Conservation (phyloP, 2,113 vertebrate genomes). For the Prionailurus viverrinus region DNA sequence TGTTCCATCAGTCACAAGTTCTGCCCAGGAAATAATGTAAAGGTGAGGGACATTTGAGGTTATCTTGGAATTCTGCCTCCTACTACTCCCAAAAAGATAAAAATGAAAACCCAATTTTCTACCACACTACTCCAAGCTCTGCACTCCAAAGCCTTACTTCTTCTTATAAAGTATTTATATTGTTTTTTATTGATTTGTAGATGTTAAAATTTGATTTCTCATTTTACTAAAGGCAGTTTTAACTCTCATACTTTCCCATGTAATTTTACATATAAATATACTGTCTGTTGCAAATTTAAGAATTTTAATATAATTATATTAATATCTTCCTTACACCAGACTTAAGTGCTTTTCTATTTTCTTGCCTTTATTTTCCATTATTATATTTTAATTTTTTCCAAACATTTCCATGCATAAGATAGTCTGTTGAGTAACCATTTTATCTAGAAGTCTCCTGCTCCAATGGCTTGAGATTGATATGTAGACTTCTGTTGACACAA, state of each 20-base stretch:
- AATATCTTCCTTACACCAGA: background rate
- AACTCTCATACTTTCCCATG: background rate
- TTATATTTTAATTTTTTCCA: background rate
- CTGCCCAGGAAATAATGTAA: background rate
- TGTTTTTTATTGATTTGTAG: background rate
- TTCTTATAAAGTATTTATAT: background rate
- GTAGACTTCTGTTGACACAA: background rate
- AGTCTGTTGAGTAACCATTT: background rate
- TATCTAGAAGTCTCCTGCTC: background rate
- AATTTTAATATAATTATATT: background rate
- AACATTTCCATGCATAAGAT: background rate
- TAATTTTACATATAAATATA: background rate
- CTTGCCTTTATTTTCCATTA: background rate
- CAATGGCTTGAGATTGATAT: background rate
- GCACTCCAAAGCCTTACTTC: background rate
- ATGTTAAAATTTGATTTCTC: background rate
- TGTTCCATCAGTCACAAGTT: background rate
- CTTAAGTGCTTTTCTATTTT: background rate
- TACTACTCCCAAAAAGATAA: background rate
- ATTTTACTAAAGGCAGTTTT: background rate
- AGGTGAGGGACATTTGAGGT: background rate
- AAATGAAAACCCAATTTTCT: background rate
- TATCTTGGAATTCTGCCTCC: background rate
- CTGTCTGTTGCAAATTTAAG: background rate
- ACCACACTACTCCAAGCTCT: background rate